These are phyloP conservation scores for Xiphophorus couchianus DNA, from an alignment of 2,113 vertebrate species.

Conservation along the genomic window DNA sequence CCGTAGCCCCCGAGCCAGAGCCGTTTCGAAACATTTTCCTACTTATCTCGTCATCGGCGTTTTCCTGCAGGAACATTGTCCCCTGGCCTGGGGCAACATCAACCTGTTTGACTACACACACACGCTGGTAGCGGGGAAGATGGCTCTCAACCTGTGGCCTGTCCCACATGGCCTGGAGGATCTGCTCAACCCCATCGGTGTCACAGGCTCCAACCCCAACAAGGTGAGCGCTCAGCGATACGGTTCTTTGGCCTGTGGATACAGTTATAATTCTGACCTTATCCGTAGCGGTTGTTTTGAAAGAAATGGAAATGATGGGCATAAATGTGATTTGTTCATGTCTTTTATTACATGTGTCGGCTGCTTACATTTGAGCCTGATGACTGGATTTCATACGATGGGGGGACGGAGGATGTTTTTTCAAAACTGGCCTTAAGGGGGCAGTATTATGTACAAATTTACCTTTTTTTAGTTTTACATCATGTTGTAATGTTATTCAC, in stretches of 20 bases:
- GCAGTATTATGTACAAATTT: too few relatives aligned
- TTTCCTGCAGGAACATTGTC: constrained; percentile 91
- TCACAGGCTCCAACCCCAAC: constrained; percentile 97
- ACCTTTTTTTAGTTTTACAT: too few relatives aligned
- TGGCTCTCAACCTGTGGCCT: constrained; percentile 98
- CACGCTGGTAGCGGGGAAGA: constrained; percentile 96
- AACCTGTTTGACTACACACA: constrained; percentile 99
- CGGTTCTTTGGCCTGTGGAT: neutral
- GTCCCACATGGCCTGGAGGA: constrained; percentile 98
- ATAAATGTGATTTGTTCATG: constrained; percentile 2
- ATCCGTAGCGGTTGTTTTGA: neutral
- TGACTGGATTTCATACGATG: constrained; percentile 28
- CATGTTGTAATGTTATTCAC: too few relatives aligned
- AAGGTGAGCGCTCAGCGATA: constrained; percentile 80
- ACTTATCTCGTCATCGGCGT: constrained; percentile 21
- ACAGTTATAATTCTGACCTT: neutral
- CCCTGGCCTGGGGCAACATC: constrained; percentile 98
- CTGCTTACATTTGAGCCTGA: constrained; percentile 22
- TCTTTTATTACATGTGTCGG: neutral
- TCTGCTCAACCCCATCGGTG: constrained; percentile 95
- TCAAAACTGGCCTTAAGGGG: constrained; percentile 27
- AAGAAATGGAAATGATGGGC: neutral
- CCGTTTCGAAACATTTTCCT: constrained; percentile 30
- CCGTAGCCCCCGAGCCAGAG: constrained; percentile 18
- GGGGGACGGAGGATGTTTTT: neutral